Evolutionary conservation across 2,888 invertebrate species (phyloP).

Genomic region (Heliconius ismenius): DNA sequence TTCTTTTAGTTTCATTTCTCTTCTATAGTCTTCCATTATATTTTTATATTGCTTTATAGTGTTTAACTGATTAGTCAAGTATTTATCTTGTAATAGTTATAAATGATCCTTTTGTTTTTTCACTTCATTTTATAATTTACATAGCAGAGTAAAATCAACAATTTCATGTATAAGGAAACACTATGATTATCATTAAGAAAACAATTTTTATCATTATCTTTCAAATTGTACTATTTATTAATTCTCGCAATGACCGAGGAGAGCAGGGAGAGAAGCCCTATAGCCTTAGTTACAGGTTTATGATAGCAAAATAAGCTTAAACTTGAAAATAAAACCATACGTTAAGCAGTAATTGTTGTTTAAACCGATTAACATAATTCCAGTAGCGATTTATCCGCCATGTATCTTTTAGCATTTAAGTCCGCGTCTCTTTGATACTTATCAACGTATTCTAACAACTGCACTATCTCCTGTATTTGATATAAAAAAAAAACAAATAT

Average conservation of each 20-base stretch:
- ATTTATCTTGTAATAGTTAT: too few species aligned
- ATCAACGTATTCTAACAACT: conserved; percentile 23
- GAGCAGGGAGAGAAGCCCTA: not conserved
- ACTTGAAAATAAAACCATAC: not conserved
- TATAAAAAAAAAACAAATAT: conserved; percentile 11
- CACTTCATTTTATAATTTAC: too few species aligned
- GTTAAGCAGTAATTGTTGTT: conserved; percentile 8
- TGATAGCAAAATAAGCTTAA: not conserved
- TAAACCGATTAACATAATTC: conserved; percentile 21
- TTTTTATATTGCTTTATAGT: too few species aligned
- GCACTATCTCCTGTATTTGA: conserved; percentile 6
- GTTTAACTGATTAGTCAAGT: too few species aligned
- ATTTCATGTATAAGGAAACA: too few species aligned
- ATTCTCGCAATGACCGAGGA: not conserved
- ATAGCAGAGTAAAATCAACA: too few species aligned
- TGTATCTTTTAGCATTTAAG: conserved; percentile 11
- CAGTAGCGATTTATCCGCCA: conserved; percentile 22
- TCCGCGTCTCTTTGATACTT: conserved; percentile 18
- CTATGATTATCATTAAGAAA: too few species aligned
- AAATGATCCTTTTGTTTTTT: too few species aligned
- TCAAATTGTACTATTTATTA: too few species aligned
- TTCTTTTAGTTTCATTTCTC: too few species aligned
- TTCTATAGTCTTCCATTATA: too few species aligned
- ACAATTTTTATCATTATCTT: too few species aligned
- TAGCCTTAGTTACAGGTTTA: not conserved